Conservation (phyloP, 2,797 vertebrate genomes). For the Nannoperca obscura region DNA sequence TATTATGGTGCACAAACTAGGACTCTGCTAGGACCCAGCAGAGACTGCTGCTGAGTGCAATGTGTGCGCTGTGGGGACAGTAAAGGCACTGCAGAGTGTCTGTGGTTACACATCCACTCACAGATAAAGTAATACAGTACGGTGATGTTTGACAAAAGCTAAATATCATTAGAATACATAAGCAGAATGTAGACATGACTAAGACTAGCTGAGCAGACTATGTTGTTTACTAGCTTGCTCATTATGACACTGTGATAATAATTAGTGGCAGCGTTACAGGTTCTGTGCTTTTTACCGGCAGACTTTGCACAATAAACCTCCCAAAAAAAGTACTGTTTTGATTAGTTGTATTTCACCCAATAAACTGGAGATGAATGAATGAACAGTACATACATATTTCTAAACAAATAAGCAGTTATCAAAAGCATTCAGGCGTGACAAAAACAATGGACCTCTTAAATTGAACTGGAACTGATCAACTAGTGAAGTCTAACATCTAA, state of each 20-base stretch:
- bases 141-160: background rate
- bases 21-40: slow-evolving; percentile 22
- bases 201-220: background rate
- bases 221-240: background rate
- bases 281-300: too few relatives aligned
- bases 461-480: background rate
- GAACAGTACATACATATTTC: background rate
- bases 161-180: background rate
- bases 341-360: background rate
- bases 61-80: slow-evolving; percentile 14
- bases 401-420: background rate
- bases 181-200: background rate
- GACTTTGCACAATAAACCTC: background rate
- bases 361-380: background rate
- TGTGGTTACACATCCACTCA: background rate
- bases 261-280: background rate
- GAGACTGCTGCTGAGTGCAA: slow-evolving; percentile 25
- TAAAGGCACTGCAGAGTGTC: slow-evolving; percentile 11
- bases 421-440: background rate
- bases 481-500: background rate
- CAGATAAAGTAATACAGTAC: slow-evolving; percentile 8
- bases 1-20: slow-evolving; percentile 19
- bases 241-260: background rate
- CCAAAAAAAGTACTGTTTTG: background rate
- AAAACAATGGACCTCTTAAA: background rate